These are phyloP conservation scores for Erythrolamprus reginae DNA, from an alignment of 2,113 vertebrate species.

Conservation along the genomic window DNA sequence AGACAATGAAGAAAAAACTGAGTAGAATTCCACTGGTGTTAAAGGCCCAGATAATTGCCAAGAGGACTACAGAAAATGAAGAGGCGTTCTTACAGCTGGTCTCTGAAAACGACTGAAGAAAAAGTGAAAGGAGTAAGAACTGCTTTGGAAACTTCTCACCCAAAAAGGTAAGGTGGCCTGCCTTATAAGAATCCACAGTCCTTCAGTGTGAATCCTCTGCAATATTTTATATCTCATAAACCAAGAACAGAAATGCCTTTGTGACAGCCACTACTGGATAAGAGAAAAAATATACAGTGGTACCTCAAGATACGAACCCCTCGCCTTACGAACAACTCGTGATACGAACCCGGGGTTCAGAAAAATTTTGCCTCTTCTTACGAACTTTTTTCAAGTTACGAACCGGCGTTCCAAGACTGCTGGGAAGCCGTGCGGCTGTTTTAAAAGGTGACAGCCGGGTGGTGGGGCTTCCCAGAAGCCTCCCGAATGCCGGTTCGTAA, in stretches of 20 bases:
- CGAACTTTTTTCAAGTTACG: too few relatives aligned
- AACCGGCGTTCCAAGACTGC: too few relatives aligned
- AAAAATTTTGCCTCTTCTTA: too few relatives aligned
- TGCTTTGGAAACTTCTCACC: not conserved
- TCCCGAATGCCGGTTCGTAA: too few relatives aligned
- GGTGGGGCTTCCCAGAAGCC: too few relatives aligned
- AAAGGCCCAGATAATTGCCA: constrained; percentile 82
- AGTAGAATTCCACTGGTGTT: constrained; percentile 86
- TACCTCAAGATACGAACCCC: too few relatives aligned
- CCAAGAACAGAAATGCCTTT: not conserved
- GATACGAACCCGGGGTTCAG: too few relatives aligned
- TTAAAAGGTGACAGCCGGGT: too few relatives aligned
- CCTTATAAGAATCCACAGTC: not conserved
- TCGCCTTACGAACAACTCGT: too few relatives aligned
- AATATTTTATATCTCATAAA: not conserved
- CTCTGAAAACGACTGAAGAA: constrained; percentile 58
- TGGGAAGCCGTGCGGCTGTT: too few relatives aligned
- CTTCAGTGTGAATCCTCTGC: not conserved
- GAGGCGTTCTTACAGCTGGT: constrained; percentile 51
- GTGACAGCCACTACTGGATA: not conserved
- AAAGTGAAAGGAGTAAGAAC: constrained; percentile 8
- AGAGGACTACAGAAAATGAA: constrained; percentile 70
- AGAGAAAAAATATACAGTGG: not conserved
- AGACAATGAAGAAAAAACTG: constrained; percentile 80
- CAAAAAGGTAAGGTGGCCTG: not conserved